Evolutionary conservation across 2,113 vertebrate genomes (phyloP).

Genomic region (Corythaixoides concolor): DNA sequence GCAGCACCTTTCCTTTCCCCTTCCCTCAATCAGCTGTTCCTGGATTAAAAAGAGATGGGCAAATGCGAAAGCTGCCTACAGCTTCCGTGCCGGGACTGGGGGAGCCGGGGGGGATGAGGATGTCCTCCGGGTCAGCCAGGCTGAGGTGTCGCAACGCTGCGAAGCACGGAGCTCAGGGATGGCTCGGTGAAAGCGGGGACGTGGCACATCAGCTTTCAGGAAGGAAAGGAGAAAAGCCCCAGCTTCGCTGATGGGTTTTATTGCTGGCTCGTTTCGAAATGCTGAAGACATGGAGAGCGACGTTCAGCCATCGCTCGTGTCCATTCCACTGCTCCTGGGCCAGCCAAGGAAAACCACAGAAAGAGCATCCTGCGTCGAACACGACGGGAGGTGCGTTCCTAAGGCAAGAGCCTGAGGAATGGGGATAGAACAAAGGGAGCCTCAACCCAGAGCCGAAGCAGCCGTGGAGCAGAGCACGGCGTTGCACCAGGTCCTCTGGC

Average conservation of each 20-base stretch:
- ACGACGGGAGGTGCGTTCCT: neutral
- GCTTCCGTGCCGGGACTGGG: neutral
- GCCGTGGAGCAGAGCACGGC: neutral
- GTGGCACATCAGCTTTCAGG: neutral
- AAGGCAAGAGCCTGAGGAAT: neutral
- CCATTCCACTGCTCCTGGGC: neutral
- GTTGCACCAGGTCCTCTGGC: neutral
- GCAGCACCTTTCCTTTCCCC: neutral
- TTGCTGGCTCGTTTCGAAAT: neutral
- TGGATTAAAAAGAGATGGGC: neutral
- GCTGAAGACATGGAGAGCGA: neutral
- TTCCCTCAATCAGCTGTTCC: neutral
- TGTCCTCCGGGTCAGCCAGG: neutral
- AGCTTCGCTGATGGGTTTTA: neutral
- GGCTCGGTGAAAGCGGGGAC: neutral
- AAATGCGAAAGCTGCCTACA: neutral
- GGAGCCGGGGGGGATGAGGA: fast-evolving
- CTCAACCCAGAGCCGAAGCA: fast-evolving
- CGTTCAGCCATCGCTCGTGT: neutral
- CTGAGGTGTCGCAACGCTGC: fast-evolving
- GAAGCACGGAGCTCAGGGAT: fast-evolving
- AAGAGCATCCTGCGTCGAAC: neutral
- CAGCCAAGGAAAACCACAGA: neutral
- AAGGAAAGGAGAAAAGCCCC: neutral
- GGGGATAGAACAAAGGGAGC: neutral